phyloP scores from a whole-genome alignment of 2,113 vertebrate genomes.

The Haplotaxodon microlepis region DNA sequence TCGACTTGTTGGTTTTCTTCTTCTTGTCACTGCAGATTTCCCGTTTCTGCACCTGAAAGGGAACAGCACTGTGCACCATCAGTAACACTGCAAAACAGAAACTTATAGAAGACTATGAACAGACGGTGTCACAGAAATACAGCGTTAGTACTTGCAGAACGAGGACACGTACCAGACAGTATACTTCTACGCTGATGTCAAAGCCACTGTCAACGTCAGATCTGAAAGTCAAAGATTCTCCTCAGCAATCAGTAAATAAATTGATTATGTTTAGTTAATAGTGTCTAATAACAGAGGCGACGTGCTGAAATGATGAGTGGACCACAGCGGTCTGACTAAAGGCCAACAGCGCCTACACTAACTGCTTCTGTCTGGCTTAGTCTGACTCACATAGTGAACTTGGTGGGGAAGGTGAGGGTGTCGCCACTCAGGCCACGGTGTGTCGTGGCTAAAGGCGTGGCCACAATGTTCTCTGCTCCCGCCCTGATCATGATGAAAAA shows the following conservation, averaged over 20 bases:
- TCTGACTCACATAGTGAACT: constrained; percentile 83
- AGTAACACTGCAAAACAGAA: not conserved
- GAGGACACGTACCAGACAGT: constrained; percentile 80
- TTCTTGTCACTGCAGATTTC: constrained; percentile 82
- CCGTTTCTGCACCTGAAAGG: constrained; percentile 81
- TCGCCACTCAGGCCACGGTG: constrained; percentile 84
- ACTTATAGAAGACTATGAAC: not conserved
- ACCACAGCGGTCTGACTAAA: not conserved
- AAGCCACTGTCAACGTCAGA: constrained; percentile 86
- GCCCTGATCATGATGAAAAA: constrained; percentile 87
- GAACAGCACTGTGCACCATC: not conserved
- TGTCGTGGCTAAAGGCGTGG: constrained; percentile 83
- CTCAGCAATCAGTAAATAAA: not conserved
- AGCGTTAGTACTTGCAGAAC: not conserved
- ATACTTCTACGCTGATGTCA: constrained; percentile 86
- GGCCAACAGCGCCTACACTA: not conserved
- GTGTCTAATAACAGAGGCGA: not conserved
- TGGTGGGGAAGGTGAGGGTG: constrained; percentile 84
- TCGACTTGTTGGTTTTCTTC: constrained; percentile 88
- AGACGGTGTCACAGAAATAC: rapidly evolving
- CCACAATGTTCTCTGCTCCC: constrained; percentile 84
- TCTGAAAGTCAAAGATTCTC: constrained; percentile 59
- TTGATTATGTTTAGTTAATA: not conserved
- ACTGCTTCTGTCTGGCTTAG: not conserved
- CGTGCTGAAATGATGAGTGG: not conserved